Base-by-base conservation (phyloP, 1,140 invertebrate species). In the Lasaia peninsularis region DNA sequence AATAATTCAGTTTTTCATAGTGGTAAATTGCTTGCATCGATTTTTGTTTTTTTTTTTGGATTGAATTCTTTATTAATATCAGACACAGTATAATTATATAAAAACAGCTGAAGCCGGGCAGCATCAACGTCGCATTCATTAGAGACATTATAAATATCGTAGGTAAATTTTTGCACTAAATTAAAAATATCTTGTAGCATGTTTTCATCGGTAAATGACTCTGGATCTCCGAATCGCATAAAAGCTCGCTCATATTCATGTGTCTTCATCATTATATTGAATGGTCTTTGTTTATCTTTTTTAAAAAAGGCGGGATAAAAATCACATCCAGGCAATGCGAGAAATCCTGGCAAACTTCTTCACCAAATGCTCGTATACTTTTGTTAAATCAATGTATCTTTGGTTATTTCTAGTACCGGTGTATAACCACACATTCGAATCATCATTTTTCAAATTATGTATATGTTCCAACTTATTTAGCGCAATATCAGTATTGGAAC, bases 381-480 rank as follows among this genome's bases (percentile, higher is more conserved):
- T 63, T 4, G 49, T 69, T 1, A 82, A 18, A 62, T 75, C 49
- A 14, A 80, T 63, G 12, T 51, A 73, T 61, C 60, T 63, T 54
- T 67, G 52, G 21, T 58, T 31, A 56, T 80, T 82, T 12, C 71
- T 68, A 34, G 44, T 56, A 7, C 70, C 71, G 14, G 63, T 16
- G 7, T 65, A 8, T 24, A 79, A 64, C 51, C 32, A 68, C 24
- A 78, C 61, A 51, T 74, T 50, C 20, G 67, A 55, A 58, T 62
- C 49, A 31, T 9, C 20, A 32, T 60, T 55, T 63, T 65, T 54
- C 7, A 82, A 28, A 62, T 69, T 35, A 55, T 74, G 44, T 70
- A 79, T 73, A 63, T 79, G 67, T 10, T 58, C 71, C 1, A 80
- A 40, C 62, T 78, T 60, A 12, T 79, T 79, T 14, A 73, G 50